Evolutionary conservation across 2,797 vertebrate genomes (phyloP).

Genomic region (Chaetophractus vellerosus): DNA sequence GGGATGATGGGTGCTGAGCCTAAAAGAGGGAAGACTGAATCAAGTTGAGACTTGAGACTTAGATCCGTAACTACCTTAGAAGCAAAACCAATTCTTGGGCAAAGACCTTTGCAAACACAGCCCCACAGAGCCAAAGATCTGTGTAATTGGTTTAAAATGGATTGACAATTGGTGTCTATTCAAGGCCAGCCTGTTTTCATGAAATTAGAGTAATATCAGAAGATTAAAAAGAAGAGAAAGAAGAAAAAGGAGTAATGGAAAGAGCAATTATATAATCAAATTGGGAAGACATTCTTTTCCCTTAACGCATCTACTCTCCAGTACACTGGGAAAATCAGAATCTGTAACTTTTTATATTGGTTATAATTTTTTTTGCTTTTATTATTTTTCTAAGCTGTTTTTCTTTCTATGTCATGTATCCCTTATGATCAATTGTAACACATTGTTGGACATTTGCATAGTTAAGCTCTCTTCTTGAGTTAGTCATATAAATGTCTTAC

Average conservation of each 20-base stretch:
- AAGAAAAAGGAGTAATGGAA: not conserved
- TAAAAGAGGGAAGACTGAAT: not conserved
- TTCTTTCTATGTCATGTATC: conserved; percentile 37
- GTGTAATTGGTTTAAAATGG: not conserved
- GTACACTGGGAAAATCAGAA: conserved; percentile 8
- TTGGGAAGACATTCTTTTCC: not conserved
- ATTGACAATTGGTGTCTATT: not conserved
- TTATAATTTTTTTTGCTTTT: conserved; percentile 53
- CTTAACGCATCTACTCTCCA: not conserved
- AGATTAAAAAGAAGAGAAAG: not conserved
- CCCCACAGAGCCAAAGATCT: not conserved
- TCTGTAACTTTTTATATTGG: not conserved
- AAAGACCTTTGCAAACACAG: not conserved
- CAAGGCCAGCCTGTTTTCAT: not conserved
- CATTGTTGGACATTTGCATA: not conserved
- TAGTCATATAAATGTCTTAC: conserved; percentile 65
- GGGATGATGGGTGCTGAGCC: not conserved
- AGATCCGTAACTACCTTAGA: not conserved
- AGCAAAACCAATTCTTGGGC: conserved; percentile 1
- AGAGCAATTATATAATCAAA: not conserved
- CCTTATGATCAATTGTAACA: not conserved
- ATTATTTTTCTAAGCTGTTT: conserved; percentile 22
- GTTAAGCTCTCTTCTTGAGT: not conserved
- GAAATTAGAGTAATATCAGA: conserved; percentile 6
- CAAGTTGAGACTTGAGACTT: not conserved